phyloP scores from a whole-genome alignment of 1,140 invertebrate species.

The Patella vulgata region DNA sequence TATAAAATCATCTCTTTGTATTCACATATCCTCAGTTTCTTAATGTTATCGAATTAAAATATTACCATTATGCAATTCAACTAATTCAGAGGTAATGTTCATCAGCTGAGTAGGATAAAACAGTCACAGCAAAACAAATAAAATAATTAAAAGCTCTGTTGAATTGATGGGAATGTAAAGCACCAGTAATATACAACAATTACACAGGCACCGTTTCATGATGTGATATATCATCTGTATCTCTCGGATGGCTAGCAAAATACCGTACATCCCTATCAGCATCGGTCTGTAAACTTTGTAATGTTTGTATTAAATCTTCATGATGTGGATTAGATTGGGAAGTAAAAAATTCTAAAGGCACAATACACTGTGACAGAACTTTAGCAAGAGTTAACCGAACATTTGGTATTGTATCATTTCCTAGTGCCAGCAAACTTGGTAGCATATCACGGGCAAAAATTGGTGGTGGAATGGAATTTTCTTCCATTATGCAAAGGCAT shows the following conservation, averaged over 20 bases:
- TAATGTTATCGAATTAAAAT: no score
- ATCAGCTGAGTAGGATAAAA: no score
- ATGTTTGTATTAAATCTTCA: slow-evolving; percentile 57
- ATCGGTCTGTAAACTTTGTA: slow-evolving; percentile 65
- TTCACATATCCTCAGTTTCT: no score
- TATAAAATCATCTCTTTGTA: no score
- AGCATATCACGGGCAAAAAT: slow-evolving; percentile 76
- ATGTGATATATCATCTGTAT: slow-evolving; percentile 15
- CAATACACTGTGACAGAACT: slow-evolving; percentile 57
- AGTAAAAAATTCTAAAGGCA: slow-evolving; percentile 62
- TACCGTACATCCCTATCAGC: slow-evolving; percentile 68
- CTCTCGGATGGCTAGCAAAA: slow-evolving; percentile 46
- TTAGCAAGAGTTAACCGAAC: slow-evolving; percentile 80
- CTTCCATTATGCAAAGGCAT: slow-evolving; percentile 64
- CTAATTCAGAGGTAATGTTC: no score
- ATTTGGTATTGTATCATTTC: slow-evolving; percentile 78
- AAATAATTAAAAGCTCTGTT: no score
- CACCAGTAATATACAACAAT: no score
- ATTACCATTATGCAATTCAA: no score
- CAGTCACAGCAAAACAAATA: no score
- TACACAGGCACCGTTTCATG: slow-evolving; percentile 38
- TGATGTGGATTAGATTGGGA: slow-evolving; percentile 60
- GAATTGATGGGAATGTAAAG: no score
- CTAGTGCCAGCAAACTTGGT: slow-evolving; percentile 75
- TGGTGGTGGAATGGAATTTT: slow-evolving; percentile 69